Evolutionary conservation across 2,888 invertebrate genomes (phyloP).

Genomic region (Pollenia angustigena): DNA sequence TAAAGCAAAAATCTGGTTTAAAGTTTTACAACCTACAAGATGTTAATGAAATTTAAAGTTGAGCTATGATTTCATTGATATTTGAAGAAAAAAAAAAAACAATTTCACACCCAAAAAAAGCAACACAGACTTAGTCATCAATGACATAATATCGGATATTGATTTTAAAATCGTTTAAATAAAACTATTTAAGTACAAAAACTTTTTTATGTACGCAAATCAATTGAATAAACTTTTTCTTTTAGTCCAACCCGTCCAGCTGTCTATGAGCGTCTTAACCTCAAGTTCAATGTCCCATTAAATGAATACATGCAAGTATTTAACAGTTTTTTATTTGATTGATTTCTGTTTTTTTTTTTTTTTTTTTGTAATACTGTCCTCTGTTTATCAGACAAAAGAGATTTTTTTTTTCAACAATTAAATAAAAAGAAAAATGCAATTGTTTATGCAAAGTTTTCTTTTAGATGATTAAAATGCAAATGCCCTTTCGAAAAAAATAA

Average conservation of each 20-base stretch:
- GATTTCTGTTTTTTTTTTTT: constrained; percentile 2
- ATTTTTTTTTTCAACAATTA: too few species aligned
- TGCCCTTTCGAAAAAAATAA: constrained; percentile 29
- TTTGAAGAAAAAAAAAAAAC: not conserved
- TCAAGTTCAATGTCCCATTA: constrained; percentile 70
- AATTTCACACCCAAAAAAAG: constrained; percentile 17
- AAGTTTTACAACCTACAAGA: constrained; percentile 38
- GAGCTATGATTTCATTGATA: constrained; percentile 27
- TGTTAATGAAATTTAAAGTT: constrained; percentile 35
- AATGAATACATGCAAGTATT: constrained; percentile 35
- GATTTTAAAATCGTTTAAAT: not conserved
- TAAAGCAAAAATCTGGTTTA: constrained; percentile 30
- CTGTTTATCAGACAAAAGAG: constrained; percentile 7
- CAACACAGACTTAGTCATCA: constrained; percentile 42
- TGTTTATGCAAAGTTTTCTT: constrained; percentile 29
- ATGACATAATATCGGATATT: constrained; percentile 29
- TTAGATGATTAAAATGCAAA: constrained; percentile 47
- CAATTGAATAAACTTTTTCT: constrained; percentile 13
- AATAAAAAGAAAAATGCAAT: constrained; percentile 17
- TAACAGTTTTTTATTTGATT: constrained; percentile 15
- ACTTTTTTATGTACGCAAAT: constrained; percentile 4
- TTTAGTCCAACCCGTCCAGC: not conserved
- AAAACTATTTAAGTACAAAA: not conserved
- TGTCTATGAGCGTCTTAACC: constrained; percentile 37
- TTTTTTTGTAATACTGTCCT: not conserved